Conservation (phyloP, 2,888 invertebrate species). For the Camptogramma bilineatum region DNA sequence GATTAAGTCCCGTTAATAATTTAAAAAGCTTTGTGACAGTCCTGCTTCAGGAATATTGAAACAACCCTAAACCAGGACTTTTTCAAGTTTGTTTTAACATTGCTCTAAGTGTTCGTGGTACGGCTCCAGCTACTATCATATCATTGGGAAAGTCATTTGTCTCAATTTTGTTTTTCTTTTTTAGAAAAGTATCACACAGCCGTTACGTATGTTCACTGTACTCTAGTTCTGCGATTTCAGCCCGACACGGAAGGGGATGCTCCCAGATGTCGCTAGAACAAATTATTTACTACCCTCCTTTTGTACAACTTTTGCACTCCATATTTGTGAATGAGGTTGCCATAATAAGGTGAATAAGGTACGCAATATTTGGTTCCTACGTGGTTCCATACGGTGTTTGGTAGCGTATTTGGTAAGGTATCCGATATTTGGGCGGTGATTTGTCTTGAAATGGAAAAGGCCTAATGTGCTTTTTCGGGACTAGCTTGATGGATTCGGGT, state of each 20-base stretch:
- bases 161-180: too few species aligned
- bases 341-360: conserved; percentile 20
- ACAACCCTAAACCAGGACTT: too few species aligned
- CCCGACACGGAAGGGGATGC: conserved; percentile 78
- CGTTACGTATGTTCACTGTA: conserved; percentile 12
- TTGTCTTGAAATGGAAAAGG: conserved; percentile 35
- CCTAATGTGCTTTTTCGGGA: conserved; percentile 37
- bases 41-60: too few species aligned
- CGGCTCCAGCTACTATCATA: too few species aligned
- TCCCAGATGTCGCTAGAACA: conserved; percentile 79
- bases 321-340: conserved; percentile 50
- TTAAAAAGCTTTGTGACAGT: too few species aligned
- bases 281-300: conserved; percentile 81
- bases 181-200: conserved; percentile 3
- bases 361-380: conserved; percentile 9
- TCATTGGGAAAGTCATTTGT: too few species aligned
- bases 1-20: too few species aligned
- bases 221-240: conserved; percentile 57
- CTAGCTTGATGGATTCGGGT: conserved; percentile 36
- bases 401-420: conserved; percentile 14
- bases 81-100: too few species aligned
- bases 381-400: conserved; percentile 3
- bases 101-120: too few species aligned
- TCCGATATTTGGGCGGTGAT: conserved; percentile 32
- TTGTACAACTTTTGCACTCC: conserved; percentile 66